Base-by-base conservation (phyloP, 2,113 vertebrate genomes). In the Vidua chalybeata region DNA sequence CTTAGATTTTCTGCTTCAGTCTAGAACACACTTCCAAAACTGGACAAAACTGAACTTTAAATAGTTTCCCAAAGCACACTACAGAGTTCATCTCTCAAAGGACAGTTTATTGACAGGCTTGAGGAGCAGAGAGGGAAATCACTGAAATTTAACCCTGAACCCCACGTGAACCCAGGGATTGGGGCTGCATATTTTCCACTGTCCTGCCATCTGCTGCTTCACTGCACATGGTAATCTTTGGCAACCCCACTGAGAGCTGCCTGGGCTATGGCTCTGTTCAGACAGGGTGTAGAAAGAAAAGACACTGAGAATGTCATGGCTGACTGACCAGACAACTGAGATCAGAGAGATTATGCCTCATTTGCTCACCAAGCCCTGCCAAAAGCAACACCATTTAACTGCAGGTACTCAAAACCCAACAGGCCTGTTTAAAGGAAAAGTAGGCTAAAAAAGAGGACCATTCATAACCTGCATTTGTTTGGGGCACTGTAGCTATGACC, bases 371-470 rank as follows among this genome's bases (percentile, higher is more conserved):
- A 83, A 88, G 96, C 74, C 94, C 90, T 98, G 98, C 98, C 98
- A 98, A 99, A 97, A 98, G 96, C 97, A 98, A 98, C 98, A 97
- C 94, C 64, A 96, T 96, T 98, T 98, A 98, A 98, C 98, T 97
- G 98, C 98, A 98, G 98, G 98, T 98, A 98, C 97, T 98, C 97
- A 96, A 95, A 97, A 97, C 91, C 85, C 97, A 97, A 96, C 90
- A 94, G 96, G 96, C 97, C 94, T 87, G 97, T 97, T 97, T 97
- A 96, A 97, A 97, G 92, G 91, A 98, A 97, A 95, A 96, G 75
- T 55, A 66, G 92, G 89, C 96, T 97, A 96, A 97, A 96, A 95
- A 97, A 97, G 94, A 96, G 86, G 93, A 92, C 97, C 92, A 96
- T 97, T 98, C 97, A 98, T 95, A 97, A 96, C 26, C 28, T 68